phyloP scores from a whole-genome alignment of 2,888 invertebrate species.

The Drosophila paracracens region DNA sequence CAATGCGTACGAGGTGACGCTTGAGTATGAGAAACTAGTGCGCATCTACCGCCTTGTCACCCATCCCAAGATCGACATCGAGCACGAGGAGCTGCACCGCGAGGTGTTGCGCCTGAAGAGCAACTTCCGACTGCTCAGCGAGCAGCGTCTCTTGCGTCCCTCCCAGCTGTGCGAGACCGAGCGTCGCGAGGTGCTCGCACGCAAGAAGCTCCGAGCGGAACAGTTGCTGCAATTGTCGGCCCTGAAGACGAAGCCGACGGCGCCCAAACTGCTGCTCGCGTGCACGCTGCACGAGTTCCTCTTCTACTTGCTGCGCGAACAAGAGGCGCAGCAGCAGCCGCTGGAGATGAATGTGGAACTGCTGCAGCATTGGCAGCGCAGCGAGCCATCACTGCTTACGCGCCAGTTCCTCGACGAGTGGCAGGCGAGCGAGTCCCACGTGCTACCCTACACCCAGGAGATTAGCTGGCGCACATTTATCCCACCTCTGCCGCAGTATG shows the following conservation, averaged over 20 bases:
- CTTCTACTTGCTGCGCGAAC: slow-evolving; percentile 89
- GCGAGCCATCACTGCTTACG: slow-evolving; percentile 80
- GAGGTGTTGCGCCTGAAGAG: slow-evolving; percentile 80
- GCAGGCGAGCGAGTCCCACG: slow-evolving; percentile 84
- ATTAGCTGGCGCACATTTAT: slow-evolving; percentile 91
- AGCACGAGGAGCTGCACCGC: slow-evolving; percentile 68
- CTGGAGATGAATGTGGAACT: slow-evolving; percentile 64
- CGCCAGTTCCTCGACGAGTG: slow-evolving; percentile 85
- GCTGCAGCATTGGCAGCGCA: slow-evolving; percentile 75
- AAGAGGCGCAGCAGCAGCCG: slow-evolving; percentile 83
- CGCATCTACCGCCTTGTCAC: slow-evolving; percentile 79
- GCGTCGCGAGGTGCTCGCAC: slow-evolving; percentile 43
- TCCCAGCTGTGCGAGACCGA: slow-evolving; percentile 21
- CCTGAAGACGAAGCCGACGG: slow-evolving; percentile 21
- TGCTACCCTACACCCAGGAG: slow-evolving; percentile 83
- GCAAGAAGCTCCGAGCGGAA: slow-evolving; percentile 11
- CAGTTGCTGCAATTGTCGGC: slow-evolving; percentile 1
- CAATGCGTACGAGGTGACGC: slow-evolving; percentile 75
- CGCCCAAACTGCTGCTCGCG: slow-evolving; percentile 88
- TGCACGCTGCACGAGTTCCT: slow-evolving; percentile 89
- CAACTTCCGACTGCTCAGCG: slow-evolving; percentile 63
- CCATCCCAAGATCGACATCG: slow-evolving; percentile 78
- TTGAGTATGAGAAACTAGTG: slow-evolving; percentile 68
- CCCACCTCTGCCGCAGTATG: slow-evolving; percentile 88
- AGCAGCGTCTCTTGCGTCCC: slow-evolving; percentile 62